Percentiles rank a stretch among this genome's conserved stretches.
Conservation (phyloP, 1,140 invertebrate genomes). For the Hesperophylax magnus region DNA sequence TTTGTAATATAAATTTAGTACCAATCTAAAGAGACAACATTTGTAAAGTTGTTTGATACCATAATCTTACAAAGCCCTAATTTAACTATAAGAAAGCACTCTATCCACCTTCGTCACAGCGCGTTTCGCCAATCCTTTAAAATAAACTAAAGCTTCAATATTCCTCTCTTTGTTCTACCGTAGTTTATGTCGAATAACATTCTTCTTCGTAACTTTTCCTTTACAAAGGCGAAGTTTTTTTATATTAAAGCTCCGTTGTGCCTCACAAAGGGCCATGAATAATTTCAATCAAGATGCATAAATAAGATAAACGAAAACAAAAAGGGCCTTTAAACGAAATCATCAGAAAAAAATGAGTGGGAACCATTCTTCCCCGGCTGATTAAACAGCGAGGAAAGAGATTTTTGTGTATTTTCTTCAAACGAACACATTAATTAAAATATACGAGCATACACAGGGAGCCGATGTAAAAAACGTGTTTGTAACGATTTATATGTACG, state of each 20-base stretch:
- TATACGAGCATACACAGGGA: too few relatives aligned
- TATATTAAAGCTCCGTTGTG: conserved; percentile 30
- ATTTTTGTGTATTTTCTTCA: background rate
- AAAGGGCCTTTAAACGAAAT: conserved; percentile 43
- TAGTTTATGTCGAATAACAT: background rate
- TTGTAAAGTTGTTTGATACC: background rate
- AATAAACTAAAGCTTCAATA: too few relatives aligned
- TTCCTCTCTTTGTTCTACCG: too few relatives aligned
- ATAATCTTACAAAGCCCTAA: conserved; percentile 1
- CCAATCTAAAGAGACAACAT: too few relatives aligned
- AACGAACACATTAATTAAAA: too few relatives aligned
- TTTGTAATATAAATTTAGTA: too few relatives aligned
- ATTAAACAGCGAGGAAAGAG: conserved; percentile 8
- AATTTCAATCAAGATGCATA: conserved; percentile 58
- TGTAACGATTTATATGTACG: too few relatives aligned
- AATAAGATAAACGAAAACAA: conserved; percentile 55
- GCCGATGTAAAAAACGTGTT: too few relatives aligned
- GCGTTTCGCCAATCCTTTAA: too few relatives aligned
- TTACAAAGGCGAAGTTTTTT: conserved; percentile 1
- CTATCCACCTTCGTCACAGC: too few relatives aligned
- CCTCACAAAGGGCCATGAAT: conserved; percentile 57
- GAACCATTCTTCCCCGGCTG: conserved; percentile 1
- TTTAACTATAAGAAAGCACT: too few relatives aligned
- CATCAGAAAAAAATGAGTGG: conserved; percentile 18
- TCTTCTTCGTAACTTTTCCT: conserved; percentile 11